Base-by-base conservation (phyloP, 2,888 invertebrate genomes). In the Cerceris rybyensis region DNA sequence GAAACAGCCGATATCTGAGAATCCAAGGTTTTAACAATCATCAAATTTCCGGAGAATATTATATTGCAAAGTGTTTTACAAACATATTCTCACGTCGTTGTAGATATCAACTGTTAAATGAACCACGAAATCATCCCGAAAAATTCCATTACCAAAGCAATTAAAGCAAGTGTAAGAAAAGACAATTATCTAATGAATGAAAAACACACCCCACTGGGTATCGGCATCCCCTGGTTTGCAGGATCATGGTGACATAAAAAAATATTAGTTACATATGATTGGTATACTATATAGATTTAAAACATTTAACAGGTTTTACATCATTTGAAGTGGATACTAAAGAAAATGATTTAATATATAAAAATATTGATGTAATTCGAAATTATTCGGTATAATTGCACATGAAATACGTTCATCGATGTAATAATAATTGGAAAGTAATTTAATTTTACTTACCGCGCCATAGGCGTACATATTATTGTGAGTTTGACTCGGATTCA, bases 401-500 rank as follows among this genome's bases (percentile, higher is more conserved):
- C 57, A 63, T 57, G n/a, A 39, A 11, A 52, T 13, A 16, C 14
- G 61, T 50, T 52, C 14, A 52, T n/a, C 43, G 0, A 28, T 16
- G 9, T 17, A 49, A 61, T 28, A 28, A 28, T 28, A 28, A 28
- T 28, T 28, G 28, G 2, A 28, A 28, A 28, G 28, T 28, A 28
- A 52, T 14, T 69, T 7, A 39, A 14, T 60, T 50, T 64, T 83
- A 95, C 96, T 96, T 93, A 97, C 97, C 95, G 97, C 97, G 89
- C 97, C 97, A 93, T 98, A 98, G 55, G 97, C 96, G 93, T 98
- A 98, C 97, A 98, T 98, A 93, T 99, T 99, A 94, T 99, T 99
- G 93, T 99, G 99, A 16, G 99, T 99, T 93, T 98, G 98, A 88
- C 99, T 99, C n/a, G 99, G 99, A 93, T 99, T 99, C 75, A 99